These are phyloP conservation scores for Antechinus flavipes DNA, from an alignment of 2,113 vertebrate genomes.

Conservation along the genomic window DNA sequence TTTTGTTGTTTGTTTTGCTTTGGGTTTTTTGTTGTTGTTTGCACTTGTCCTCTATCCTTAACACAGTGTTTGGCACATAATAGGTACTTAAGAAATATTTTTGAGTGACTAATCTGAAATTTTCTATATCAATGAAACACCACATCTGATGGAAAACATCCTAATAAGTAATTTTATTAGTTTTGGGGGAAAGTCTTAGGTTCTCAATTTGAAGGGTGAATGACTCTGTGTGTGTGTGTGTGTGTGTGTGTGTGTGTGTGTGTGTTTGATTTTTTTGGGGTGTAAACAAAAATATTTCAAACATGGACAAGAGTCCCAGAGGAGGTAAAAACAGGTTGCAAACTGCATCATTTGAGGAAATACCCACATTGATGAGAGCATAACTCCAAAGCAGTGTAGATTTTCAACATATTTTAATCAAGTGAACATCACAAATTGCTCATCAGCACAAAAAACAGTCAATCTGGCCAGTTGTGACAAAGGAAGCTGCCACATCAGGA, in stretches of 20 bases:
- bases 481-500: neutral
- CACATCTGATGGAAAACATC: neutral
- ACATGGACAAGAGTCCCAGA: neutral
- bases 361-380: neutral
- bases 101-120: neutral
- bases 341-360: neutral
- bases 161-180: neutral
- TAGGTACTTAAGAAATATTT: neutral
- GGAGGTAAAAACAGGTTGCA: neutral
- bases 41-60: neutral
- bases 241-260: neutral
- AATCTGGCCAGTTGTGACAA: neutral
- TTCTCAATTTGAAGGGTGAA: neutral
- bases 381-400: neutral
- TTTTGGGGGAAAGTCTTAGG: neutral
- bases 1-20: no score
- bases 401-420: neutral
- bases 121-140: neutral
- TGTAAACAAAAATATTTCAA: neutral
- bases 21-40: no score
- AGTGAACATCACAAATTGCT: neutral
- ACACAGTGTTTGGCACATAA: neutral
- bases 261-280: neutral
- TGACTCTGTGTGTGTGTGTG: neutral
- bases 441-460: neutral